Evolutionary conservation across 2,113 vertebrate species (phyloP).

Genomic region (Clarias batrachus): DNA sequence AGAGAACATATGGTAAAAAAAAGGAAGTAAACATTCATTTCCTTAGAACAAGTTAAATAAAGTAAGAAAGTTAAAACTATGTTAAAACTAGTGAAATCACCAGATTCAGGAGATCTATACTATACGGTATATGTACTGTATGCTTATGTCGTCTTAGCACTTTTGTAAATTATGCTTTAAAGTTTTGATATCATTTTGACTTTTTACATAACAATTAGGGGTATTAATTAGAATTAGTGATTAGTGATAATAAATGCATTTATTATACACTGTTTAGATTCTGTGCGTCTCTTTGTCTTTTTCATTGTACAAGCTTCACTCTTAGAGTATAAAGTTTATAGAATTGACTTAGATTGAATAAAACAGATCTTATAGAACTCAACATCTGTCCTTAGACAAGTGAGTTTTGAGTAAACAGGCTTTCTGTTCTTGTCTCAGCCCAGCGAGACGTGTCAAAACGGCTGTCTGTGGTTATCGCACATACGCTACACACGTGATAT

Average conservation of each 20-base stretch:
- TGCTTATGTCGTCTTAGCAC: too few species aligned
- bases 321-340: neutral
- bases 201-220: neutral
- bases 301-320: neutral
- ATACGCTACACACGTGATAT: neutral
- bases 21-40: neutral
- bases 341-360: neutral
- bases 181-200: neutral
- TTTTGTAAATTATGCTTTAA: neutral
- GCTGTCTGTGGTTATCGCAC: neutral
- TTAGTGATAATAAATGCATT: too few species aligned
- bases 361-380: too few species aligned
- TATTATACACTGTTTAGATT: neutral
- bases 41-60: neutral
- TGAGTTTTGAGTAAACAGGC: neutral
- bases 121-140: too few species aligned
- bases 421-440: neutral
- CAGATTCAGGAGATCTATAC: too few species aligned
- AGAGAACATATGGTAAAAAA: neutral
- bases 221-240: neutral
- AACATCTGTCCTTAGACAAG: neutral
- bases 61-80: too few species aligned
- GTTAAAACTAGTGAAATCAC: too few species aligned
- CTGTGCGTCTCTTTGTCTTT: neutral
- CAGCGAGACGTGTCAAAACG: neutral